These are phyloP conservation scores for Nipponacmea schrenckii DNA, from an alignment of 2,888 invertebrate genomes.

Conservation along the genomic window DNA sequence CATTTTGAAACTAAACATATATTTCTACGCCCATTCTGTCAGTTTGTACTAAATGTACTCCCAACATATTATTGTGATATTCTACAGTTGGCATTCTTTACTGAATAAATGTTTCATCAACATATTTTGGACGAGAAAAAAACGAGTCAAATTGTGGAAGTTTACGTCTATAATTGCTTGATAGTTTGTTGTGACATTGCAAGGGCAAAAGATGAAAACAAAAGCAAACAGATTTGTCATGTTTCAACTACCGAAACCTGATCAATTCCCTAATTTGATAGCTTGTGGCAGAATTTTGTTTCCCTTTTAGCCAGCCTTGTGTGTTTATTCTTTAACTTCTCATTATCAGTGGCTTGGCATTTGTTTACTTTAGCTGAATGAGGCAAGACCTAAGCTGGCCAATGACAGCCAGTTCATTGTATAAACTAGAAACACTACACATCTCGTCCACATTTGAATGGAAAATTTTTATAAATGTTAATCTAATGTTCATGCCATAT, in stretches of 20 bases:
- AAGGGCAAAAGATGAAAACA: background rate
- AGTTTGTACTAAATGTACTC: too few relatives aligned
- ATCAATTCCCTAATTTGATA: conserved; percentile 24
- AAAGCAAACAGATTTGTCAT: background rate
- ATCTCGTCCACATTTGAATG: background rate
- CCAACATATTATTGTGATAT: too few relatives aligned
- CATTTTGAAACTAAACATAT: too few relatives aligned
- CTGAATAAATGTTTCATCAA: background rate
- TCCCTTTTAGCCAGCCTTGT: conserved; percentile 30
- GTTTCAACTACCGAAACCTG: conserved; percentile 14
- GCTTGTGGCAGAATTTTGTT: conserved; percentile 31
- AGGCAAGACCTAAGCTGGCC: conserved; percentile 13
- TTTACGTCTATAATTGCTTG: conserved; percentile 6
- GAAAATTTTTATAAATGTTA: too few relatives aligned
- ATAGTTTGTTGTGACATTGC: conserved; percentile 5
- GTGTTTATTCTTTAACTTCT: conserved; percentile 32
- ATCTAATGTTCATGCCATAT: too few relatives aligned
- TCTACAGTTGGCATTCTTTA: too few relatives aligned
- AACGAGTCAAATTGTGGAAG: background rate
- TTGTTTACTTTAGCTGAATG: conserved; percentile 26
- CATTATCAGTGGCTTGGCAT: conserved; percentile 31
- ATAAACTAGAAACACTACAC: conserved; percentile 20
- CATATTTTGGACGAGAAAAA: background rate
- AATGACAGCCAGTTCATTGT: conserved; percentile 25
- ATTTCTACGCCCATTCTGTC: too few relatives aligned